A percentile compares a stretch with the other conserved stretches of the same genome.
Evolutionary conservation across 2,888 invertebrate genomes (phyloP).

Genomic region (Polymixis lichenea): DNA sequence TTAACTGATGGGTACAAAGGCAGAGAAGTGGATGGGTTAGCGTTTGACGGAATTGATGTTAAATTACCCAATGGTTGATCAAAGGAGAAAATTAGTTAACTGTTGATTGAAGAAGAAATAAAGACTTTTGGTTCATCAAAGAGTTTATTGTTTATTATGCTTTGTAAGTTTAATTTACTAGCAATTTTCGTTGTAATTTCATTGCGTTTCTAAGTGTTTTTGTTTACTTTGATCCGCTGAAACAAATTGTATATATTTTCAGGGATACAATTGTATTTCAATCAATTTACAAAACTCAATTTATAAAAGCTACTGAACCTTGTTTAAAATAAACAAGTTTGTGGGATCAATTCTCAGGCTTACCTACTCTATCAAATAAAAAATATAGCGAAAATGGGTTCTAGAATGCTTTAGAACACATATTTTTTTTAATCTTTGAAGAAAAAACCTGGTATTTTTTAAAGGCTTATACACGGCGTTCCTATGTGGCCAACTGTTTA

Average conservation of each 20-base stretch:
- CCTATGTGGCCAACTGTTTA: too few species aligned
- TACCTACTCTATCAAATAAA: too few species aligned
- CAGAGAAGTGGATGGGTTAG: conserved; percentile 9
- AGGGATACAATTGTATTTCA: background rate
- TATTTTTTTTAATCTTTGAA: too few species aligned
- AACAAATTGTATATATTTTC: conserved; percentile 5
- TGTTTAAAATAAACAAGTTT: background rate
- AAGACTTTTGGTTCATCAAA: conserved; percentile 36
- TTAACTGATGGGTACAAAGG: conserved; percentile 43
- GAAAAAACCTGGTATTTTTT: too few species aligned
- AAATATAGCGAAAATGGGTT: too few species aligned
- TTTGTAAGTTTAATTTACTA: background rate
- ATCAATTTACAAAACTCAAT: background rate
- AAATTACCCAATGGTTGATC: conserved; percentile 26
- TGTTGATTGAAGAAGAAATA: conserved; percentile 12
- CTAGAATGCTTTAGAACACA: too few species aligned
- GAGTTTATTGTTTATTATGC: conserved; percentile 7
- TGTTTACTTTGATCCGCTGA: background rate
- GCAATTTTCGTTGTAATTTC: conserved; percentile 15
- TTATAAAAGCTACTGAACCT: background rate
- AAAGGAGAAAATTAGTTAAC: conserved; percentile 19
- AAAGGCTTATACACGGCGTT: too few species aligned
- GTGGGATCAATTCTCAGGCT: background rate
- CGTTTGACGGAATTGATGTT: conserved; percentile 20
- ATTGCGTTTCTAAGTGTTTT: conserved; percentile 1